phyloP scores from a whole-genome alignment of 2,888 invertebrate species.

The Gasteruption jaculator region DNA sequence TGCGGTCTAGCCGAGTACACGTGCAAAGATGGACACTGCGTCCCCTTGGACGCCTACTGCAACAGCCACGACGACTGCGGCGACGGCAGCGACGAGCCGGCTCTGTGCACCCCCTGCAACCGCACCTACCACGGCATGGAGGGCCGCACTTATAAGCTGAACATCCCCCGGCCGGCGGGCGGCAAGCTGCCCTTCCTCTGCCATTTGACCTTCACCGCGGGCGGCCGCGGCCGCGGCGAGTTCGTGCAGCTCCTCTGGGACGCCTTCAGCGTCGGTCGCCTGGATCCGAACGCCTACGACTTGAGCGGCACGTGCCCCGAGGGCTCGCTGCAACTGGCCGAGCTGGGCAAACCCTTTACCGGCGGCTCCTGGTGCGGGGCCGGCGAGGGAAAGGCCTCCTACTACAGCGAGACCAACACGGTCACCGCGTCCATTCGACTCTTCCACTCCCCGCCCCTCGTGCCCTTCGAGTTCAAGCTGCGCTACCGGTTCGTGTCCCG shows the following conservation, averaged over 20 bases:
- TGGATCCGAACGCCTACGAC: constrained; percentile 64
- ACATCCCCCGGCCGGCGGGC: constrained; percentile 68
- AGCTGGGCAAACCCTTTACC: constrained; percentile 80
- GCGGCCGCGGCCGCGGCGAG: constrained; percentile 83
- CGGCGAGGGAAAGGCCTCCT: constrained; percentile 74
- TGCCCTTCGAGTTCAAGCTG: constrained; percentile 75
- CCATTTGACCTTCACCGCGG: constrained; percentile 88
- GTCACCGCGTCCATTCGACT: constrained; percentile 81
- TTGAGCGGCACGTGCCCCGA: constrained; percentile 76
- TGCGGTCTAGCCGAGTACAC: constrained; percentile 77
- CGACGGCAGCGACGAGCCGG: constrained; percentile 81
- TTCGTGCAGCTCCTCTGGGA: constrained; percentile 87
- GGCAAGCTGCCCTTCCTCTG: constrained; percentile 82
- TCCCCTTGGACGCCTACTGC: constrained; percentile 81
- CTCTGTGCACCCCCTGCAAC: constrained; percentile 78
- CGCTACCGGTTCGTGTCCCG: constrained; percentile 78
- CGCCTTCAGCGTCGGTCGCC: constrained; percentile 80
- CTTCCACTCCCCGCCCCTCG: constrained; percentile 66
- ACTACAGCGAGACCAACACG: constrained; percentile 86
- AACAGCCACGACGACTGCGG: constrained; percentile 81
- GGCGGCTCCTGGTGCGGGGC: constrained; percentile 89
- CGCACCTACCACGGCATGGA: constrained; percentile 87
- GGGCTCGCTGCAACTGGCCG: constrained; percentile 83
- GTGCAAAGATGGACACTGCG: constrained; percentile 70
- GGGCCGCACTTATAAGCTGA: constrained; percentile 71